Evolutionary conservation across 2,113 vertebrate species (phyloP), one percentile per base, ranked within the genome.

Genomic region (Apteryx mantelli): DNA sequence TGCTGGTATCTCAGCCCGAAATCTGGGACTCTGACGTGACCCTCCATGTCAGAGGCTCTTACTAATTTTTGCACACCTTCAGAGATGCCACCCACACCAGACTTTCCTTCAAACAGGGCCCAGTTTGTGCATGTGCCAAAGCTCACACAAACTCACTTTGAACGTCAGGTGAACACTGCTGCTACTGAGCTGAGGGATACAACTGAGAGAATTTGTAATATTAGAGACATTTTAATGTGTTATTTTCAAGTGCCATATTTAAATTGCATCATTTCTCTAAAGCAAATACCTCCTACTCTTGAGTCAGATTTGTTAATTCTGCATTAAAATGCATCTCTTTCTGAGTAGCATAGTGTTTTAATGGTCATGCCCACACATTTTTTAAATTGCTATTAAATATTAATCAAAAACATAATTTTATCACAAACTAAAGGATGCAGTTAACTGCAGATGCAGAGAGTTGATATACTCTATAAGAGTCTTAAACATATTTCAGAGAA

Each of bases 311-410:
- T 95, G 82, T 92, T 98, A 98, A 98, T 93, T 96, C 88, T 66
- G 70, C 77, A 94, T 97, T 97, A 95, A 97, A 98, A 97, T 95
- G 69, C 81, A 82, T 44, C 46, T 66, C 71, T 96, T 95, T 83
- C 80, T 94, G 76, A 93, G 65, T 82, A 77, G 79, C 14, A 86
- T 32, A 74, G 28, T 53, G 9, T 86, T 98, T 93, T 96, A 97
- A 98, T 82, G 89, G 89, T 75, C 88, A 68, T 84, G 38, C 58
- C 95, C 78, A 95, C 88, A 84, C 61, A 85, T 88, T 93, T 92
- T 96, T 88, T 32, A 93, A 96, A 97, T 96, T 88, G 69, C 82
- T 97, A 88, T 95, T 97, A 89, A 84, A 87, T 95, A 97, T 95
- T 95, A 94, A 97, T 95, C 74, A 95, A 90, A 96, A 84, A 1